These are phyloP conservation scores for Eudyptes chrysolophus DNA, from an alignment of 2,113 vertebrate species.

Conservation along the genomic window DNA sequence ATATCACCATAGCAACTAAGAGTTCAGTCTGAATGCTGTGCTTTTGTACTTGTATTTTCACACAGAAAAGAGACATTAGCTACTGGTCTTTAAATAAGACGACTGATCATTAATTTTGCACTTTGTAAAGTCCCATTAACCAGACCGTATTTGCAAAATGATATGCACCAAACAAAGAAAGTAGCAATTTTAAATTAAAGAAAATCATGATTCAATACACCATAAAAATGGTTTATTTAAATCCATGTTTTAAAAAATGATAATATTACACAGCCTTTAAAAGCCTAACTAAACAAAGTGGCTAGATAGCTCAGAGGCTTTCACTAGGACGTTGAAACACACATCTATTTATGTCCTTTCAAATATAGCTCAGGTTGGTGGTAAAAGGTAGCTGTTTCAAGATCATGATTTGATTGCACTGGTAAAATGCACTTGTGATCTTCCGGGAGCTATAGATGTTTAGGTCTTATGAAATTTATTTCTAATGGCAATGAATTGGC, in stretches of 20 bases:
- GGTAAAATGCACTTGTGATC: not conserved
- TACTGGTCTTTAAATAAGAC: not conserved
- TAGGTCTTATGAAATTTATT: not conserved
- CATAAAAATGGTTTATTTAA: not conserved
- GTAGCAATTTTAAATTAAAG: not conserved
- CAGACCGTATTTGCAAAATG: not conserved
- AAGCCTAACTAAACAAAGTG: not conserved
- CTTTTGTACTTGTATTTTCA: conserved; percentile 30
- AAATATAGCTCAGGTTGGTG: not conserved
- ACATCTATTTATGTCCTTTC: not conserved
- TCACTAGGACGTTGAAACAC: not conserved
- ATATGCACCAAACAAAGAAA: not conserved
- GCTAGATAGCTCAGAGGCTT: not conserved
- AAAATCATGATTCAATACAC: not conserved
- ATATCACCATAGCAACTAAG: conserved; percentile 45
- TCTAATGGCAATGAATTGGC: not conserved
- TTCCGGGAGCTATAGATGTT: not conserved
- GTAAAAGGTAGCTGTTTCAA: not conserved
- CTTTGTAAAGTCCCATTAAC: not conserved
- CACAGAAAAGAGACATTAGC: not conserved
- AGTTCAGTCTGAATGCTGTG: not conserved
- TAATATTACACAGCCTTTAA: not conserved
- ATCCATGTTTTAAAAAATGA: not conserved
- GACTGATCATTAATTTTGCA: not conserved
- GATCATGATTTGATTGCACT: not conserved